These are phyloP conservation scores for Neofelis nebulosa DNA, from an alignment of 2,113 vertebrate genomes.

Conservation along the genomic window DNA sequence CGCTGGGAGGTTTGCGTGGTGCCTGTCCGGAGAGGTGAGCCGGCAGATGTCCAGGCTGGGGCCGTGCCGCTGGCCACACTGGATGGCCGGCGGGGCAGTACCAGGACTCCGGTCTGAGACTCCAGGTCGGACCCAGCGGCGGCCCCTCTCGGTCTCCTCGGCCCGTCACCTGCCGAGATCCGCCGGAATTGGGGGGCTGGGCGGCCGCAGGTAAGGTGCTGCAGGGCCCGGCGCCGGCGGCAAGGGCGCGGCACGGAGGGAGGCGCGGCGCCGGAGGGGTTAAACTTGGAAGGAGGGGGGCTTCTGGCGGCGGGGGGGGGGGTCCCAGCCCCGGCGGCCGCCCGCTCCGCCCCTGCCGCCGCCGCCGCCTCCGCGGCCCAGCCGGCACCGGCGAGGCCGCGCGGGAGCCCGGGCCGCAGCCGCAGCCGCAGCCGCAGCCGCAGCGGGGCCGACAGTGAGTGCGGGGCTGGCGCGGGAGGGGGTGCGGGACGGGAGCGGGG, in stretches of 20 bases:
- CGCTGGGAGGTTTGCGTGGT: conserved; percentile 12
- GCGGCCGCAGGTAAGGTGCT: conserved; percentile 53
- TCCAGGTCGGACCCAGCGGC: neutral
- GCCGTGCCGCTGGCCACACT: neutral
- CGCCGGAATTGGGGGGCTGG: neutral
- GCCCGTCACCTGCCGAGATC: neutral
- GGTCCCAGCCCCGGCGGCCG: conserved; percentile 53
- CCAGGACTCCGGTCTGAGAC: neutral
- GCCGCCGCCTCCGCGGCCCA: conserved; percentile 53
- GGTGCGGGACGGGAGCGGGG: conserved; percentile 47
- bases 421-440: conserved; percentile 16
- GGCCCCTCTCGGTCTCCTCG: neutral
- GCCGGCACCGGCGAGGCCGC: conserved; percentile 57
- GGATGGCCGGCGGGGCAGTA: neutral
- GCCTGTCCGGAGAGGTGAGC: neutral
- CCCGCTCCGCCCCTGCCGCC: conserved; percentile 58
- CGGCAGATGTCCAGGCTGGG: neutral
- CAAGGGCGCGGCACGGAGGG: neutral
- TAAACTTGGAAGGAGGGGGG: conserved; percentile 59
- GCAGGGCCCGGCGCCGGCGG: neutral
- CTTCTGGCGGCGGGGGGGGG: conserved; percentile 43
- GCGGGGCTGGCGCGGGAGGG: conserved; percentile 52
- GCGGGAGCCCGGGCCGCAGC: conserved; percentile 1
- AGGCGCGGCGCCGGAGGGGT: conserved; percentile 41
- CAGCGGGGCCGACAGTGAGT: conserved; percentile 71